Evolutionary conservation across 2,113 vertebrate genomes (phyloP).

Genomic region (Pterocles gutturalis): DNA sequence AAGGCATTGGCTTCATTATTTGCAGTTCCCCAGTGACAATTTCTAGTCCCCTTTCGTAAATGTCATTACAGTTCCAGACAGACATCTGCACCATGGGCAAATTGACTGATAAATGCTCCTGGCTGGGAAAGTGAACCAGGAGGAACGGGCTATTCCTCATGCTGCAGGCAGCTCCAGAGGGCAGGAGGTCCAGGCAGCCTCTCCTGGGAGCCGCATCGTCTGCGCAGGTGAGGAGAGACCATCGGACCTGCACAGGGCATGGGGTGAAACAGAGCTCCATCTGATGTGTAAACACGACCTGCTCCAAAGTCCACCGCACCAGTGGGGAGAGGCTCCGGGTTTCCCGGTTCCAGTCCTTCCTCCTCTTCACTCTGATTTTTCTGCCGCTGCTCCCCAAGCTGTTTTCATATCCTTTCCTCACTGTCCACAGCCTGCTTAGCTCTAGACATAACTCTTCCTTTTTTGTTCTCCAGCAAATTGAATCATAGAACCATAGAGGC

Average conservation of each 20-base stretch:
- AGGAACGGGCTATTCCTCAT: not conserved
- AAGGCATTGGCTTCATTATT: conserved; percentile 53
- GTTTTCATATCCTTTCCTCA: not conserved
- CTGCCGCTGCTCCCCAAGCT: not conserved
- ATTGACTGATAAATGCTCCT: not conserved
- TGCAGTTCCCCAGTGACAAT: conserved; percentile 41
- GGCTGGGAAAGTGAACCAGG: rapidly evolving
- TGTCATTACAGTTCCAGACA: conserved; percentile 48
- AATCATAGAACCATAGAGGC: not conserved
- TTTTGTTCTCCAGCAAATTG: not conserved
- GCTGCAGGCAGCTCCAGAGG: not conserved
- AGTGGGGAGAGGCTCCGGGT: rapidly evolving
- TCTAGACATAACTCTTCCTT: not conserved
- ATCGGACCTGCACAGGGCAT: rapidly evolving
- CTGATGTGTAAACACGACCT: not conserved
- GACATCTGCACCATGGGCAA: conserved; percentile 17
- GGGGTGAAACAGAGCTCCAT: not conserved
- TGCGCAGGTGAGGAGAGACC: not conserved
- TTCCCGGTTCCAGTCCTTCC: not conserved
- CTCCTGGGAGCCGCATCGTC: rapidly evolving
- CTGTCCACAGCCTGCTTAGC: not conserved
- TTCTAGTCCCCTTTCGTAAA: conserved; percentile 33
- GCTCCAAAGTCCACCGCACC: not conserved
- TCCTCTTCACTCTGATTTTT: not conserved
- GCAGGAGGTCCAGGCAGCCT: not conserved